Evolutionary conservation across 2,888 invertebrate species (phyloP).

Genomic region (Lucinisca nassula): DNA sequence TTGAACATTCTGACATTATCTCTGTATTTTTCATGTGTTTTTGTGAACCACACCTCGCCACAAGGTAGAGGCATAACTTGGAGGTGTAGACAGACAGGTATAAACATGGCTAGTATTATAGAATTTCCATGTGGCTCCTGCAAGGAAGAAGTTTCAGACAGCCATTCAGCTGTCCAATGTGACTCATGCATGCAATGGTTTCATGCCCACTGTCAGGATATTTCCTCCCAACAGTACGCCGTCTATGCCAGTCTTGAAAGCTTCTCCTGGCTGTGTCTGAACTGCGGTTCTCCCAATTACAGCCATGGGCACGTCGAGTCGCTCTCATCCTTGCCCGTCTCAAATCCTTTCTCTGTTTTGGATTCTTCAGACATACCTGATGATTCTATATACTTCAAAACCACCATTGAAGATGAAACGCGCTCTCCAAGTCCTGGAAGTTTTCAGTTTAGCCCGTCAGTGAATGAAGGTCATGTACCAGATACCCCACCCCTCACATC

Average conservation of each 20-base stretch:
- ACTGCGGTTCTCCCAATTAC: slow-evolving; percentile 2
- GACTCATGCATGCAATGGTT: not conserved
- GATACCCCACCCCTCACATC: not conserved
- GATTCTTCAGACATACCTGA: not conserved
- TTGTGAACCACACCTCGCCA: too few relatives aligned
- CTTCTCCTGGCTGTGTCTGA: not conserved
- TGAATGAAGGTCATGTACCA: not conserved
- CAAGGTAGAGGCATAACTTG: too few relatives aligned
- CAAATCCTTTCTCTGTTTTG: not conserved
- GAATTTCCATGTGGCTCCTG: not conserved
- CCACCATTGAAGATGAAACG: not conserved
- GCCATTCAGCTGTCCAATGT: not conserved
- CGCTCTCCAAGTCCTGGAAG: not conserved
- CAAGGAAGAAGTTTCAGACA: not conserved
- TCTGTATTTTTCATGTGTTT: too few relatives aligned
- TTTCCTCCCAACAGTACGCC: not conserved
- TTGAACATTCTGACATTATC: too few relatives aligned
- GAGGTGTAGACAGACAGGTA: too few relatives aligned
- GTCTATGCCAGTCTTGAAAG: not conserved
- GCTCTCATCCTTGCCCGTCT: not conserved
- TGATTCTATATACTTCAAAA: not conserved
- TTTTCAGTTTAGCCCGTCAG: not conserved
- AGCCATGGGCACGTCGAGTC: not conserved
- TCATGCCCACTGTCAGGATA: not conserved
- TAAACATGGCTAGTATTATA: not conserved